Evolutionary conservation across 2,113 vertebrate species (phyloP), one percentile per base, ranked within the genome.

Genomic region (Brachypteracias leptosomus): DNA sequence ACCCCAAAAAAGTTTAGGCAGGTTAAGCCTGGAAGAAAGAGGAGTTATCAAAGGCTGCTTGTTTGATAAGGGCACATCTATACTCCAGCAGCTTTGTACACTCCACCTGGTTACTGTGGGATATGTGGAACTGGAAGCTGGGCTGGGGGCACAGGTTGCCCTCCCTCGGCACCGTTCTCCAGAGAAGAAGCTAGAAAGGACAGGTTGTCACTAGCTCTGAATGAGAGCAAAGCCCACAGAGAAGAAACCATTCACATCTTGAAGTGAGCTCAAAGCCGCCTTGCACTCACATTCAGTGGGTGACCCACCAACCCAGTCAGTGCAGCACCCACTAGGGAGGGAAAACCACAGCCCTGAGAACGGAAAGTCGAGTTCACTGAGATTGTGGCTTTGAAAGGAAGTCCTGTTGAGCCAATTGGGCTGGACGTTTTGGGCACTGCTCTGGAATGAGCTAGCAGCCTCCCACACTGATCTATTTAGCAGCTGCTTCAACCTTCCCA

Each of bases 21-120:
- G 89, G 83, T 91, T 93, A 75, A 94, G 91, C 89, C 96, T 51
- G 4, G 86, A 85, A 96, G 93, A 93, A 89, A 90, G 57, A 95
- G 36, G 84, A 96, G 85, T 74, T 87, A 55, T 91, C 91, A 78
- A 61, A 84, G 65, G 57, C 61, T 92, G 44, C 84, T 85, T 92
- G 94, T 84, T 92, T 84, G 65, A 78, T 81, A 90, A 93, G 86
- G 96, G 54, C 83, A 86, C 68, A 66, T 31, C 18, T 61, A 38
- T 31, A 77, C 29, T 88, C 42, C 72, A 77, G 40, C 42, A 52
- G 63, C 75, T 42, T 42, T 42, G 42, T 42, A 42, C 15, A 42
- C 42, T 42, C 42, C 42, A 86, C 85, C 85, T 77, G 55, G 59
- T 46, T 59, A 26, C 89, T 77, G 68, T 84, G 83, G 80, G 83